These are phyloP conservation scores for Manduca sexta DNA, from an alignment of 1,140 invertebrate genomes.

Conservation along the genomic window DNA sequence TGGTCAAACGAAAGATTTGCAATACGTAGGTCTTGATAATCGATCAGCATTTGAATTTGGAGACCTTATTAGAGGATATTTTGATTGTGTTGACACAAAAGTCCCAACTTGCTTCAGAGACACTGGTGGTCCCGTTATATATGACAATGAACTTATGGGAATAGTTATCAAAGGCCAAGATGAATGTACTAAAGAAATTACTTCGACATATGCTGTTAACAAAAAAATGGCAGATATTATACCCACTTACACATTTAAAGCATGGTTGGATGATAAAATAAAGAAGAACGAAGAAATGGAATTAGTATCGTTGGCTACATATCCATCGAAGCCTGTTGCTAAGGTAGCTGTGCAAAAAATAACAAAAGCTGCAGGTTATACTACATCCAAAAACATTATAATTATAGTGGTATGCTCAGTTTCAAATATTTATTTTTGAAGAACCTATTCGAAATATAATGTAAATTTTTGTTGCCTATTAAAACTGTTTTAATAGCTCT, in stretches of 20 bases:
- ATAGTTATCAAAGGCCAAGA: slow-evolving; percentile 40
- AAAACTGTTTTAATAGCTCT: too few species aligned
- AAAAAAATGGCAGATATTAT: slow-evolving; percentile 44
- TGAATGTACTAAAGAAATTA: slow-evolving; percentile 49
- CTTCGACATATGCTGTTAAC: slow-evolving; percentile 40
- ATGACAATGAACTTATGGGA: slow-evolving; percentile 49
- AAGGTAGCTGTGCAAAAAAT: slow-evolving; percentile 9
- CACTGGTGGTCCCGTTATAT: slow-evolving; percentile 48
- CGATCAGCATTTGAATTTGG: slow-evolving; percentile 16
- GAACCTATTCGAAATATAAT: not conserved
- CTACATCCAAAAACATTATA: not conserved
- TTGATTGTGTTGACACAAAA: slow-evolving; percentile 59
- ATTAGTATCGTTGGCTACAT: slow-evolving; percentile 8
- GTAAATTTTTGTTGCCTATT: not conserved
- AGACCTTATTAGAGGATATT: slow-evolving; percentile 32
- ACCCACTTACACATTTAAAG: slow-evolving; percentile 45
- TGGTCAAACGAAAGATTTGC: slow-evolving; percentile 39
- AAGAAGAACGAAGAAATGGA: slow-evolving; percentile 28
- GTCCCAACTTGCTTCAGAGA: slow-evolving; percentile 55
- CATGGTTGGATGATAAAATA: slow-evolving; percentile 53
- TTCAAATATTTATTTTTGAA: not conserved
- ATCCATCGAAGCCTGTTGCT: slow-evolving; percentile 18
- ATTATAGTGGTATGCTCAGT: not conserved
- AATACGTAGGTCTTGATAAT: slow-evolving; percentile 49
- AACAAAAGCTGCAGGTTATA: slow-evolving; percentile 1